phyloP scores from a whole-genome alignment of 2,888 invertebrate genomes.

The Conops quadrifasciatus region DNA sequence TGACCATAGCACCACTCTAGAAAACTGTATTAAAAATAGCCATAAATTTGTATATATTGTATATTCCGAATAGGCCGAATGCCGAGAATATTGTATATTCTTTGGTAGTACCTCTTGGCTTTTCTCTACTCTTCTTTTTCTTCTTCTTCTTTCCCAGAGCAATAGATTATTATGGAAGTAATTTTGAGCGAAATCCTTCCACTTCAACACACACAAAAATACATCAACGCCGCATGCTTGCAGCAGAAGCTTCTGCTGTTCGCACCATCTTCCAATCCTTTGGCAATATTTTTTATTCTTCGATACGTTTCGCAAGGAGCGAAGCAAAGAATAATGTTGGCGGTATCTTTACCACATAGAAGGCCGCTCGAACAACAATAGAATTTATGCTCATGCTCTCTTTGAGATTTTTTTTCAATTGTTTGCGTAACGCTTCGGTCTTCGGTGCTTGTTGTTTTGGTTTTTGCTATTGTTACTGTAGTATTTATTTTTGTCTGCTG shows the following conservation, averaged over 20 bases:
- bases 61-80: no score
- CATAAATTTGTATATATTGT: slow-evolving; percentile 17
- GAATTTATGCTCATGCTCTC: not conserved
- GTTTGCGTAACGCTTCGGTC: not conserved
- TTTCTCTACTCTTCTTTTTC: not conserved
- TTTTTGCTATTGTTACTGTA: not conserved
- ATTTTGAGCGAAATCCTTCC: not conserved
- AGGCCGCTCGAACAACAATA: not conserved
- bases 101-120: not conserved
- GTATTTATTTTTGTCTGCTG: not conserved
- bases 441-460: no score
- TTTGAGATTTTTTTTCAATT: slow-evolving; percentile 5
- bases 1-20: not conserved
- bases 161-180: not conserved
- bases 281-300: not conserved
- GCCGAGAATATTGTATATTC: no score
- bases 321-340: not conserved
- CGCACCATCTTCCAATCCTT: not conserved
- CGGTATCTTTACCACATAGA: not conserved
- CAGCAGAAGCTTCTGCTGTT: no score
- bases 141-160: not conserved
- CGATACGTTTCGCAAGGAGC: not conserved
- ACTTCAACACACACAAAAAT: not conserved
- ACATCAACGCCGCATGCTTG: not conserved
- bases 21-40: slow-evolving; percentile 13